Base-by-base conservation (phyloP, 2,888 invertebrate species). In the Scelioninae gen. 1 region DNA sequence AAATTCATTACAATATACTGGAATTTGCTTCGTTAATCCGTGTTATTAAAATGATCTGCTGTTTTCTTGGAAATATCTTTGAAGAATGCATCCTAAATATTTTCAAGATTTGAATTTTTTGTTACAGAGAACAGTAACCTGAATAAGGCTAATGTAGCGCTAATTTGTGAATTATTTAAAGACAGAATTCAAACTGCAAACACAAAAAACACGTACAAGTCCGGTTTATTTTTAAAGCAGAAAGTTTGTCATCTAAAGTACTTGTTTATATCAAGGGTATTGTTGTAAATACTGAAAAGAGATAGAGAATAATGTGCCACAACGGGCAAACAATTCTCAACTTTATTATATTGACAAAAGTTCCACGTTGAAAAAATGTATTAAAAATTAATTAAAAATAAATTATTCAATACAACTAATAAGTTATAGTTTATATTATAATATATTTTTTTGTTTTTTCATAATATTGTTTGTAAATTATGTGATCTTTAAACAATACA, bases 31-130 rank as follows among this genome's bases (percentile, higher is more conserved):
- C 58, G 76, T 66, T 66, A 76, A 66, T 76, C 51, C 58, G 51
- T 76, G 58, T 76, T 76, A 76, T 76, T 66, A 76, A 66, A 76
- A 76, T 76, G 56, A 66, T 62, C 63, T 40, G 13, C 32, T 45
- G 15, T 13, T 13, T 34, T 34, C n/a, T n/a, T n/a, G n/a, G n/a
- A n/a, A n/a, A n/a, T n/a, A 11, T 15, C 34, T 62, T 62, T 72
- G 58, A 72, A 43, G 53, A 62, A 72, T 71, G 47, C 49, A 49
- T 47, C 58, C 49, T 49, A 71, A 58, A 68, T 56, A 66, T 53
- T 68, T 56, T 56, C 66, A 53, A 15, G 60, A 66, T 55, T 51
- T 66, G 49, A 32, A 76, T 76, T 76, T 58, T 51, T 58, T 49
- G 23, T 49, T n/a, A n/a, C n/a, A 34, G 23, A 58, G 49, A 34